These are phyloP conservation scores for Bufo bufo DNA, from an alignment of 2,113 vertebrate species.

Conservation along the genomic window DNA sequence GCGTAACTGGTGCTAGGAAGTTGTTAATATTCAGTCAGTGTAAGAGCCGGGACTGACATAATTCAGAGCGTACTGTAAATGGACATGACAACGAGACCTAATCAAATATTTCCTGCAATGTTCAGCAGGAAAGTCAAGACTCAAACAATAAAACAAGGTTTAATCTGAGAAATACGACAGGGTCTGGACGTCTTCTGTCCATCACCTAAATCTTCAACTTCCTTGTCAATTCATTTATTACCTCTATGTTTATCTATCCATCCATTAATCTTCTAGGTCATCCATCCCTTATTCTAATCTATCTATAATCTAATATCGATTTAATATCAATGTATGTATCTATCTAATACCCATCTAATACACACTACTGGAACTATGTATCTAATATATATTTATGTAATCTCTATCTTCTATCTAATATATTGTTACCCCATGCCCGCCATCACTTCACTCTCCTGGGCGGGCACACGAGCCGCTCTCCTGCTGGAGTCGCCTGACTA, in stretches of 20 bases:
- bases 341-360: not conserved
- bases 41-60: slow-evolving; percentile 12
- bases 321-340: not conserved
- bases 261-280: not conserved
- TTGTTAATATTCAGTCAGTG: slow-evolving; percentile 27
- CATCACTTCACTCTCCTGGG: too few species aligned
- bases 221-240: not conserved
- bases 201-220: not conserved
- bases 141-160: slow-evolving; percentile 10
- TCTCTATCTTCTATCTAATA: too few species aligned
- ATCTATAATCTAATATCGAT: not conserved
- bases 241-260: not conserved
- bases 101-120: slow-evolving; percentile 38
- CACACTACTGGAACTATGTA: not conserved
- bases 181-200: not conserved
- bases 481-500: too few species aligned
- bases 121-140: slow-evolving; percentile 24
- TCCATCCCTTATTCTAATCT: not conserved
- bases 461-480: too few species aligned
- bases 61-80: slow-evolving; percentile 26
- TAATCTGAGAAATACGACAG: not conserved
- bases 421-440: too few species aligned
- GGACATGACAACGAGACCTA: slow-evolving; percentile 27
- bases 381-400: not conserved
- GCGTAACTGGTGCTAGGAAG: not conserved